Conservation (phyloP, 2,888 invertebrate species). For the Prosopocoilus inquinatus region DNA sequence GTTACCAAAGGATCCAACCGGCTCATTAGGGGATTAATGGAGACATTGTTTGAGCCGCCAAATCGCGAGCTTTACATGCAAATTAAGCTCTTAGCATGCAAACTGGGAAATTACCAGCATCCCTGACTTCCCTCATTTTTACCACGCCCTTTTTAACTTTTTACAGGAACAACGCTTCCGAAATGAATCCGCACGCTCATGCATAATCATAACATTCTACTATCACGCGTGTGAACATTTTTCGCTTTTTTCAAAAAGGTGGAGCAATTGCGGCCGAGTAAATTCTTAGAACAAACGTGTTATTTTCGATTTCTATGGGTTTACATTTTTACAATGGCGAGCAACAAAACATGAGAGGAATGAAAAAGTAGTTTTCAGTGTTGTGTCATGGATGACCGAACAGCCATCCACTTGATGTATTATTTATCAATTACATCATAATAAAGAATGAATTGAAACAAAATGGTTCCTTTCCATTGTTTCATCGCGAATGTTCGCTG, state of each 20-base stretch:
- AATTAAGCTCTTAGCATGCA: conserved; percentile 51
- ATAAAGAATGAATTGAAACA: conserved; percentile 32
- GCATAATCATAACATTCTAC: too few species aligned
- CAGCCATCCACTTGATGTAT: conserved; percentile 43
- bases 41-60: conserved; percentile 49
- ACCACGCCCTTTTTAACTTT: too few species aligned
- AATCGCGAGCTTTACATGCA: conserved; percentile 48
- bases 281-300: conserved; percentile 14
- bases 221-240: too few species aligned
- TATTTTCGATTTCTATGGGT: conserved; percentile 18
- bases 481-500: conserved; percentile 9
- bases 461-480: conserved; percentile 24
- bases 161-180: too few species aligned
- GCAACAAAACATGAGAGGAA: conserved; percentile 18
- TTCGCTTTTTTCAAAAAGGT: too few species aligned
- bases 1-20: conserved; percentile 27
- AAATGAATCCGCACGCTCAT: too few species aligned
- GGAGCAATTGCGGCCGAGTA: not conserved
- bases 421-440: conserved; percentile 47
- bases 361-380: conserved; percentile 40
- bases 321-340: conserved; percentile 23
- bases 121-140: conserved; percentile 21
- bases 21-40: conserved; percentile 50
- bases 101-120: conserved; percentile 49
- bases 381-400: conserved; percentile 38